Percentiles rank a stretch among this genome's conserved stretches.
These are phyloP conservation scores for Oryzaephilus surinamensis DNA, from an alignment of 1,140 invertebrate genomes.

Conservation along the genomic window DNA sequence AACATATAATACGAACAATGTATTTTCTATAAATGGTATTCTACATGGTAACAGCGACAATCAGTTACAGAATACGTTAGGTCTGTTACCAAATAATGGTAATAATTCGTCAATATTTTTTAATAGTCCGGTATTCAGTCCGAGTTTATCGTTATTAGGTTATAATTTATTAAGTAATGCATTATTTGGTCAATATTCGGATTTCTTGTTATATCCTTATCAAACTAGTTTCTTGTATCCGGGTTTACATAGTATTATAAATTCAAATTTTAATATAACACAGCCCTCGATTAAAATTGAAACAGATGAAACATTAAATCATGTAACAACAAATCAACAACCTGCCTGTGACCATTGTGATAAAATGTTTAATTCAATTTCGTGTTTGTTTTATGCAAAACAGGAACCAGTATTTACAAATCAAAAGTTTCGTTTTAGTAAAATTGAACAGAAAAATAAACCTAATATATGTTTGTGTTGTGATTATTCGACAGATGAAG, in stretches of 20 bases:
- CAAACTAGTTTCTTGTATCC: conserved; percentile 41
- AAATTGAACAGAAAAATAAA: conserved; percentile 31
- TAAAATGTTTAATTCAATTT: conserved; percentile 40
- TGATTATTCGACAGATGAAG: conserved; percentile 39
- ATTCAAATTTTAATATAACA: conserved; percentile 39
- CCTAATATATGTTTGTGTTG: conserved; percentile 45
- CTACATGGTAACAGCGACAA: conserved; percentile 1
- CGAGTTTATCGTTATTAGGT: conserved; percentile 11
- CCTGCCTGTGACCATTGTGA: conserved; percentile 42
- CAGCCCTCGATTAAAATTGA: conserved; percentile 15
- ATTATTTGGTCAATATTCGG: conserved; percentile 16
- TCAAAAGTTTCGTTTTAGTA: conserved; percentile 36
- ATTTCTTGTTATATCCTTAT: conserved; percentile 39
- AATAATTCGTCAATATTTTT: too few species aligned
- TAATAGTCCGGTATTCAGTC: conserved; percentile 4
- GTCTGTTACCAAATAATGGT: conserved; percentile 4
- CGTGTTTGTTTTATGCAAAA: conserved; percentile 45
- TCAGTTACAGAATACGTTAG: conserved; percentile 6
- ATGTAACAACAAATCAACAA: conserved; percentile 30
- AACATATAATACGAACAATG: not conserved
- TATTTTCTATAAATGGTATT: conserved; percentile 10
- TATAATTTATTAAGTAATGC: conserved; percentile 13
- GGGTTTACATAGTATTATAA: conserved; percentile 51
- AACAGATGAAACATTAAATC: conserved; percentile 15
- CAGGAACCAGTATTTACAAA: conserved; percentile 36